phyloP scores from a whole-genome alignment of 2,113 vertebrate genomes.

The Microtus ochrogaster region DNA sequence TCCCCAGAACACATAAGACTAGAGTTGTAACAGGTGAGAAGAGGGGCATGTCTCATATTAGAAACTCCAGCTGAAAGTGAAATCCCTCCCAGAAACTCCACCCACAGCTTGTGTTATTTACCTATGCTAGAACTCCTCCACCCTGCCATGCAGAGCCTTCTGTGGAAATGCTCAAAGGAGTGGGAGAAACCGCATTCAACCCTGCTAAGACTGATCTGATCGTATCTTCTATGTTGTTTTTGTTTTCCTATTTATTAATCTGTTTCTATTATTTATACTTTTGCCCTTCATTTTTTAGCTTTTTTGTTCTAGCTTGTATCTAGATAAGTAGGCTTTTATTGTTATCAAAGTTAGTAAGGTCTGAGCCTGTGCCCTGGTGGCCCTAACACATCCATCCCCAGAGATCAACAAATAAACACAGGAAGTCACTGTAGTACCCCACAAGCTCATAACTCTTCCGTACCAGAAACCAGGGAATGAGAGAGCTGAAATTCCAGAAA shows the following conservation, averaged over 20 bases:
- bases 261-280: background rate
- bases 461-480: background rate
- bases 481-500: background rate
- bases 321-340: background rate
- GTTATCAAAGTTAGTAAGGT: background rate
- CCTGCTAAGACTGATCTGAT: background rate
- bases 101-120: background rate
- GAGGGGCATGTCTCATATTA: background rate
- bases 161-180: background rate
- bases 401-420: background rate
- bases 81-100: background rate
- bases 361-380: background rate
- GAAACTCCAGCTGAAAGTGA: background rate
- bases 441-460: background rate
- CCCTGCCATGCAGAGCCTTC: background rate
- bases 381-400: background rate
- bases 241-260: background rate
- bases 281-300: background rate
- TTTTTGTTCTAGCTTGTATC: background rate
- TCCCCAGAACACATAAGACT: background rate
- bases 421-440: background rate
- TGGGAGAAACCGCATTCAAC: background rate
- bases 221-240: background rate
- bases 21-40: background rate
- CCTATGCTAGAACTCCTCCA: background rate